A percentile compares a stretch with the other conserved stretches of the same genome.
These are phyloP conservation scores for Catharus minimus DNA, from an alignment of 2,113 vertebrate species.

Conservation along the genomic window DNA sequence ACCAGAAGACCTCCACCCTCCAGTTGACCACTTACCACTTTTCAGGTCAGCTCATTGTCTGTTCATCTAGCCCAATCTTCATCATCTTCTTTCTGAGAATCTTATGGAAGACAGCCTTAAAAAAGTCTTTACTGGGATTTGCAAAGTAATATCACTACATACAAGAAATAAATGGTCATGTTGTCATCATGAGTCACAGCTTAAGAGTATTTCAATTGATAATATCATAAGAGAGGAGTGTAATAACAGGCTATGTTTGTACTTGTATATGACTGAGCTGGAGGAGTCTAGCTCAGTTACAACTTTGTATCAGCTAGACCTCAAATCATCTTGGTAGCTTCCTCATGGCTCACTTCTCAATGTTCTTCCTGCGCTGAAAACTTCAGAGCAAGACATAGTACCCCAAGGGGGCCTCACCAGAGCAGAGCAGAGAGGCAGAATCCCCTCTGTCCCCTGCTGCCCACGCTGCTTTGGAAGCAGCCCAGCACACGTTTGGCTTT, in stretches of 20 bases:
- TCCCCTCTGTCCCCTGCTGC: too few species aligned
- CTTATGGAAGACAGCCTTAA: not conserved
- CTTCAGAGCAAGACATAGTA: not conserved
- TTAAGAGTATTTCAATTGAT: not conserved
- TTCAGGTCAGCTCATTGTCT: not conserved
- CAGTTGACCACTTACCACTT: not conserved
- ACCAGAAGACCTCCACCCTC: not conserved
- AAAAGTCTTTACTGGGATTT: not conserved
- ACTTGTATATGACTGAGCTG: too few species aligned
- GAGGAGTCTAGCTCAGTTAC: not conserved
- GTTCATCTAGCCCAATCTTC: not conserved
- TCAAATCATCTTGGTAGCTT: not conserved
- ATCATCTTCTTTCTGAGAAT: not conserved
- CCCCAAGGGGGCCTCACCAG: not conserved
- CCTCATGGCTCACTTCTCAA: rapidly evolving
- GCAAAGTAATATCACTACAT: not conserved
- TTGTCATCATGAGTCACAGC: not conserved
- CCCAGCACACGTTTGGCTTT: not conserved
- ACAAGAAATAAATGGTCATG: rapidly evolving
- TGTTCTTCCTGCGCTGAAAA: not conserved
- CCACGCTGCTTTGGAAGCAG: rapidly evolving
- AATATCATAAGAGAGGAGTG: not conserved
- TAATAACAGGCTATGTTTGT: not conserved
- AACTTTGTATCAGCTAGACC: not conserved
- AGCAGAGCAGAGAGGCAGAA: not conserved